Conservation (phyloP, 2,113 vertebrate species). For the Pelmatolapia mariae region DNA sequence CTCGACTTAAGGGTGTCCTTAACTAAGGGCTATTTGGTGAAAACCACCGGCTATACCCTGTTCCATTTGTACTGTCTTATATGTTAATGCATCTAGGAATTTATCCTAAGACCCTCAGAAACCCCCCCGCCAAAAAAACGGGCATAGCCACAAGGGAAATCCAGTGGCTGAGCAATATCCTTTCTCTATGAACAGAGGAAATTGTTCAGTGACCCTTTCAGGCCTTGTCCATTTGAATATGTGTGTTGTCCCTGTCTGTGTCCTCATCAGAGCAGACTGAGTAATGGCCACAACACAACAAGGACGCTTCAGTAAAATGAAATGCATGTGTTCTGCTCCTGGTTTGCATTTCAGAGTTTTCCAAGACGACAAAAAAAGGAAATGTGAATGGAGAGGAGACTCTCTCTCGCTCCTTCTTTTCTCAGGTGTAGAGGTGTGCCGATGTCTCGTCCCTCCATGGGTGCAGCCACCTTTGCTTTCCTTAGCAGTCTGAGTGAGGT, state of each 20-base stretch:
- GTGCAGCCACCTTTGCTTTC: neutral
- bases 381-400: neutral
- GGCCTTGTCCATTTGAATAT: constrained; percentile 54
- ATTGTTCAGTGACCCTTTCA: constrained; percentile 59
- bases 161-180: constrained; percentile 50
- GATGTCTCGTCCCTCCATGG: neutral
- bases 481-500: neutral
- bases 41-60: constrained; percentile 32
- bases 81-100: constrained; percentile 59
- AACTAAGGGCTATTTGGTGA: constrained; percentile 61
- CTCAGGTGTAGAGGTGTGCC: neutral
- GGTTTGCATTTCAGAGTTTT: constrained; percentile 16
- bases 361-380: neutral
- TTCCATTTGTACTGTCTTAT: constrained; percentile 58
- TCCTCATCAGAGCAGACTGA: constrained; percentile 54
- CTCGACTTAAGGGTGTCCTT: constrained; percentile 57
- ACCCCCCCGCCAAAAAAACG: neutral
- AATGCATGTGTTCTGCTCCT: constrained; percentile 43
- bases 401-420: neutral
- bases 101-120: constrained; percentile 45
- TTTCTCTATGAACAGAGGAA: constrained; percentile 58
- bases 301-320: constrained; percentile 37
- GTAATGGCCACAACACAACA: constrained; percentile 54
- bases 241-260: constrained; percentile 44
- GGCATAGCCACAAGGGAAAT: constrained; percentile 33